Evolutionary conservation across 2,888 invertebrate genomes (phyloP).

Genomic region (Lycaena phlaeas): DNA sequence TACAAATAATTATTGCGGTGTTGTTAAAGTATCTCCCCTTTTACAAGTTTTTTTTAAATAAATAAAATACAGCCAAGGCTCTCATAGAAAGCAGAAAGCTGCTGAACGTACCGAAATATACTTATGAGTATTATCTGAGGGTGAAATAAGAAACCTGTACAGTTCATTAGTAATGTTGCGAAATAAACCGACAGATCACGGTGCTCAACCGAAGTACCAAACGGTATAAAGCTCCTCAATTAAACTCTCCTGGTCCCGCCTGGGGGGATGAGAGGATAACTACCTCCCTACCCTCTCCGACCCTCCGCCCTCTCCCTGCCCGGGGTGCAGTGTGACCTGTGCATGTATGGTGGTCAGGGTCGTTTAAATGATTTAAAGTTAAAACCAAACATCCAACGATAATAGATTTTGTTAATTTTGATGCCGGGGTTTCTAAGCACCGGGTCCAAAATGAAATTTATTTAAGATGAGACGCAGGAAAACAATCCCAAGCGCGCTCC

Average conservation of each 20-base stretch:
- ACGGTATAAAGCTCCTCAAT: slow-evolving; percentile 21
- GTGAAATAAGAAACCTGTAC: too few species aligned
- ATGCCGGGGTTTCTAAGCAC: too few species aligned
- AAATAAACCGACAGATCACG: slow-evolving; percentile 2
- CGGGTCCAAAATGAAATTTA: too few species aligned
- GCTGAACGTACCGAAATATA: too few species aligned
- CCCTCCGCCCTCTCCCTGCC: slow-evolving; percentile 5
- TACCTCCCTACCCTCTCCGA: slow-evolving; percentile 12
- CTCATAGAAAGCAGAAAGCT: too few species aligned
- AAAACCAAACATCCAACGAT: neutral
- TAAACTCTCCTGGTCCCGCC: slow-evolving; percentile 21
- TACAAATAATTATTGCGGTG: too few species aligned
- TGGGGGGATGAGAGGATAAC: slow-evolving; percentile 25
- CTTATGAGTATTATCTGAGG: too few species aligned
- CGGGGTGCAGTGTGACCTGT: neutral
- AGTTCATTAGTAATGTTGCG: neutral
- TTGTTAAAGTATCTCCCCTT: too few species aligned
- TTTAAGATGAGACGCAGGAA: neutral
- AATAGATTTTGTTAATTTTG: too few species aligned
- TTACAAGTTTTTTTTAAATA: too few species aligned
- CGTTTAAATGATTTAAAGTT: neutral
- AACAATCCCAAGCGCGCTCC: too few species aligned
- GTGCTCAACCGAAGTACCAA: slow-evolving; percentile 13
- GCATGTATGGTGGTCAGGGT: neutral
- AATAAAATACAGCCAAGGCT: too few species aligned